Percentiles rank a stretch among this genome's conserved stretches.
phyloP scores from a whole-genome alignment of 2,113 vertebrate genomes.

The Eretmochelys imbricata region DNA sequence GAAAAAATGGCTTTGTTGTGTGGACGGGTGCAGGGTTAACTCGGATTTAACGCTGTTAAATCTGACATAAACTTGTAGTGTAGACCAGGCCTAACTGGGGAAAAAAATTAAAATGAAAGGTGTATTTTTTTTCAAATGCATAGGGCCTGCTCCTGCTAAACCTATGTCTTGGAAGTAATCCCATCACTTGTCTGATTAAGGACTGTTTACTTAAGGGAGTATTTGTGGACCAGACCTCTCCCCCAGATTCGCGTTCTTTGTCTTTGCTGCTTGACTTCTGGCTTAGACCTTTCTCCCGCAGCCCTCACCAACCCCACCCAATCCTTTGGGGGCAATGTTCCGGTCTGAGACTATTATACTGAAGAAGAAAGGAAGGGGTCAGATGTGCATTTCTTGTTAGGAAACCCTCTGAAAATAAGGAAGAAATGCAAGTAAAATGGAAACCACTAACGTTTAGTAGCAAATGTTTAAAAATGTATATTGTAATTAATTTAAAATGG shows the following conservation, averaged over 20 bases:
- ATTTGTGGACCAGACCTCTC: not conserved
- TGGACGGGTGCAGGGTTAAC: no score
- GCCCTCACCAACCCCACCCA: no score
- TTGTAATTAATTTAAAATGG: not conserved
- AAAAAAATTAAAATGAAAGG: conserved; percentile 8
- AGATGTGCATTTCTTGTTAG: not conserved
- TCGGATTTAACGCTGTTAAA: no score
- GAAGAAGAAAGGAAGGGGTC: not conserved
- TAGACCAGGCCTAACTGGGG: not conserved
- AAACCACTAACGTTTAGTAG: not conserved
- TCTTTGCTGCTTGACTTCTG: not conserved
- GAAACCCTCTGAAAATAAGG: not conserved
- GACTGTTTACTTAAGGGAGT: not conserved
- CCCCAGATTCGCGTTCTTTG: not conserved
- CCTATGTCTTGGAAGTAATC: not conserved
- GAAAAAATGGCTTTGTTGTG: no score
- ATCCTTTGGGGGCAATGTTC: not conserved
- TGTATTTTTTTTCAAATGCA: not conserved
- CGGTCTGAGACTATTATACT: not conserved
- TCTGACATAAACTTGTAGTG: no score
- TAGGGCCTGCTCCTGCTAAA: not conserved
- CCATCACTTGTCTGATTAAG: not conserved
- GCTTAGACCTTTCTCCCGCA: not conserved
- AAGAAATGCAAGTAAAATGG: not conserved
- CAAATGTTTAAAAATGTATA: not conserved